phyloP scores from a whole-genome alignment of 2,797 vertebrate genomes.

The Sebastes flavidus region DNA sequence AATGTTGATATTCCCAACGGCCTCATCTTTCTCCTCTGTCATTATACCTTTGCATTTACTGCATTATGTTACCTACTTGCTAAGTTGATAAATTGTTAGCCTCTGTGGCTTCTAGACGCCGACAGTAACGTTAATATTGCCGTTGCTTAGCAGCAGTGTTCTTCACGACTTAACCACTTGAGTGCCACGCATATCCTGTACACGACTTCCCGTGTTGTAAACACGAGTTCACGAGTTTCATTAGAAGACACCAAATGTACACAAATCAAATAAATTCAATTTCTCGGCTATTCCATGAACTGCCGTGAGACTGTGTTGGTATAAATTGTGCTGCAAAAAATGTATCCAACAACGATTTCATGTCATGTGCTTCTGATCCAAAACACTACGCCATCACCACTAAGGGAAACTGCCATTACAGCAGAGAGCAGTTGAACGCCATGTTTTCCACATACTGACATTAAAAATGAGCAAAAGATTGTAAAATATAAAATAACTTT shows the following conservation, averaged over 20 bases:
- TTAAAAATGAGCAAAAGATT: not conserved
- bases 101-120: too few species aligned
- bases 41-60: fast-evolving
- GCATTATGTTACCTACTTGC: too few species aligned
- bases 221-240: fast-evolving
- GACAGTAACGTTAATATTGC: too few species aligned
- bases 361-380: not conserved
- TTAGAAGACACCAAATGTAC: fast-evolving
- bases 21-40: too few species aligned
- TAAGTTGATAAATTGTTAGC: fast-evolving
- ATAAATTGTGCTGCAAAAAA: not conserved
- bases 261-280: too few species aligned
- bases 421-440: not conserved
- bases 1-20: too few species aligned
- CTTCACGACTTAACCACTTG: too few species aligned
- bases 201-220: too few species aligned
- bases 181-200: fast-evolving
- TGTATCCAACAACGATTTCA: not conserved
- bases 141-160: too few species aligned
- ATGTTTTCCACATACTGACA: constrained; percentile 14
- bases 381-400: not conserved
- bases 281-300: fast-evolving
- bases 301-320: not conserved
- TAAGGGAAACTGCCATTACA: not conserved
- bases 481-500: not conserved